A percentile compares a stretch with the other conserved stretches of the same genome.
Conservation (phyloP, 2,797 vertebrate genomes). For the Poeciliopsis presidionis region DNA sequence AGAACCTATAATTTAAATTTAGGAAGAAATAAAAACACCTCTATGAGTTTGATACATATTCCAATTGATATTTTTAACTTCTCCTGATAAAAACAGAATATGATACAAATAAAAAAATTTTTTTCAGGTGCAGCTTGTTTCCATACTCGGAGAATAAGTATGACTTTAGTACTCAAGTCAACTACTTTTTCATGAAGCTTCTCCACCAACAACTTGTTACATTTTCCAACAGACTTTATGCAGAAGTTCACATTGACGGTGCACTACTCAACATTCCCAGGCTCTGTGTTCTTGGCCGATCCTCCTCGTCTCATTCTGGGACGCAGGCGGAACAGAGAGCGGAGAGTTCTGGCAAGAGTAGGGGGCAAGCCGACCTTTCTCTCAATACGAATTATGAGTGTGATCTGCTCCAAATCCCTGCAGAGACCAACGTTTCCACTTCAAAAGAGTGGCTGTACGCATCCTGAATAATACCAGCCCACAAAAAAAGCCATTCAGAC, state of each 20-base stretch:
- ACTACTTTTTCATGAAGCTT: neutral
- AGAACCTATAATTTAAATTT: neutral
- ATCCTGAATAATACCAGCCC: conserved; percentile 65
- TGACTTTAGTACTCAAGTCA: neutral
- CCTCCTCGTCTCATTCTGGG: neutral
- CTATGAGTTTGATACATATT: neutral
- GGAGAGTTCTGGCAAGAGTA: conserved; percentile 42
- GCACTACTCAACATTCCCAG: neutral
- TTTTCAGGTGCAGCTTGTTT: neutral
- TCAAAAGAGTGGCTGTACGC: conserved; percentile 75
- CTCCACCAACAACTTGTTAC: neutral
- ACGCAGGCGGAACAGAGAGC: conserved; percentile 13
- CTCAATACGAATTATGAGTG: conserved; percentile 67
- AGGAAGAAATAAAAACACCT: neutral
- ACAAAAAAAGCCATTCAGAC: conserved; percentile 57
- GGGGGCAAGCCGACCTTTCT: conserved; percentile 68
- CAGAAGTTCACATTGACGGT: neutral
- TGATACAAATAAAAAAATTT: neutral
- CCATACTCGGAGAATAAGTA: neutral
- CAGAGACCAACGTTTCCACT: conserved; percentile 69
- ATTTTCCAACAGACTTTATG: neutral
- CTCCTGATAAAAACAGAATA: neutral
- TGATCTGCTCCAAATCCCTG: conserved; percentile 74
- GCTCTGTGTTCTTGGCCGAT: conserved; percentile 9
- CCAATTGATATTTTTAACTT: neutral